phyloP scores from a whole-genome alignment of 1,140 invertebrate species.

The Zophobas morio region DNA sequence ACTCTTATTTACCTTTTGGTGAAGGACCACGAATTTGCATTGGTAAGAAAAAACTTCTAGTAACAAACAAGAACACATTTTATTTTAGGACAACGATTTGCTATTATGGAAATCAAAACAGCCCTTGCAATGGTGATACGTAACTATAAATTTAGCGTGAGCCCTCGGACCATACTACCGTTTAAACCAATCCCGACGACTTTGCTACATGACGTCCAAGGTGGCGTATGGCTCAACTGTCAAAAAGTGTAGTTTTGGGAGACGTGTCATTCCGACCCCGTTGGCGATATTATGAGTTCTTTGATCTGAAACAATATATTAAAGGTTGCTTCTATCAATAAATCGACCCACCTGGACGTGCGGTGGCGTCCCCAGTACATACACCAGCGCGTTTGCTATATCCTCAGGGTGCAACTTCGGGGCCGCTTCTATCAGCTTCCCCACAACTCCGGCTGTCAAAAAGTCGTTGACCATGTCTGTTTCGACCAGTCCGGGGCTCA shows the following conservation, averaged over 20 bases:
- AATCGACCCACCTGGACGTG: conserved; percentile 72
- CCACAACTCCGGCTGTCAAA: background rate
- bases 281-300: too few relatives aligned
- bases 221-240: conserved; percentile 9
- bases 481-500: background rate
- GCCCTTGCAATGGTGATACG: background rate
- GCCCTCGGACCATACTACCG: background rate
- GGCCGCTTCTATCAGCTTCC: background rate
- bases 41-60: conserved; percentile 58
- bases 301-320: too few relatives aligned
- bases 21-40: conserved; percentile 74
- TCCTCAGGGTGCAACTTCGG: conserved; percentile 63
- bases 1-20: conserved; percentile 71
- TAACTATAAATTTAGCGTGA: conserved; percentile 13
- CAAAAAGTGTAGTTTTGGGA: background rate
- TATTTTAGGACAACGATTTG: conserved; percentile 22
- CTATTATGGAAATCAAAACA: conserved; percentile 18
- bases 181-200: background rate
- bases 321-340: too few relatives aligned
- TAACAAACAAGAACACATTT: background rate
- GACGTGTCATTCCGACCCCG: too few relatives aligned
- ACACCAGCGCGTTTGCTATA: conserved; percentile 74
- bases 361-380: conserved; percentile 73
- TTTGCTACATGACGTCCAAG: background rate
- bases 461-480: background rate